Conservation (phyloP, 2,797 vertebrate species). For the Vipera ursinii region DNA sequence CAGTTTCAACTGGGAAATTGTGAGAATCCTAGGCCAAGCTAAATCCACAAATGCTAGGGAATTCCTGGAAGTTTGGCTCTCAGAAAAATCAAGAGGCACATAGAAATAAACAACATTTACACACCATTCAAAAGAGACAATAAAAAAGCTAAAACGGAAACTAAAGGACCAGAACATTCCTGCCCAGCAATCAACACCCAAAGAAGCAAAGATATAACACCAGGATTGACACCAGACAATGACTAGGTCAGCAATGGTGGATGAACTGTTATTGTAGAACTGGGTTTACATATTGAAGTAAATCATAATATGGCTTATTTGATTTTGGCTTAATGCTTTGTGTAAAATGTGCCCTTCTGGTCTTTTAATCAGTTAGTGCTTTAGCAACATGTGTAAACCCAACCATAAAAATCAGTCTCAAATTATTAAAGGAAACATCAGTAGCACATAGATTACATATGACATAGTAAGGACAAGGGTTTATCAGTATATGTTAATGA, state of each 20-base stretch:
- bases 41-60: too few relatives aligned
- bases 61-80: too few relatives aligned
- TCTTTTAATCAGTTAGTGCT: background rate
- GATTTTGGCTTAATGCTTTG: background rate
- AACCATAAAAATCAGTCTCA: background rate
- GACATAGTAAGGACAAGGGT: background rate
- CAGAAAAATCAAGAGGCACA: too few relatives aligned
- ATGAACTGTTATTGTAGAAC: background rate
- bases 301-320: background rate
- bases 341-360: background rate
- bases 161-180: background rate
- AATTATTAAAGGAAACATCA: background rate
- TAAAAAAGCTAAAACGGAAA: background rate
- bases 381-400: background rate
- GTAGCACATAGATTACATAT: slow-evolving; percentile 9
- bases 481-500: background rate
- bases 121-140: too few relatives aligned
- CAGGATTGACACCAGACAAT: background rate
- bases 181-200: background rate
- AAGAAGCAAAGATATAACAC: background rate
- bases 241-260: background rate
- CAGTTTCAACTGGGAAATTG: too few relatives aligned
- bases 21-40: too few relatives aligned
- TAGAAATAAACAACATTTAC: too few relatives aligned
- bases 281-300: background rate